Base-by-base conservation (phyloP, 2,113 vertebrate genomes). In the Rhinoptilus africanus region DNA sequence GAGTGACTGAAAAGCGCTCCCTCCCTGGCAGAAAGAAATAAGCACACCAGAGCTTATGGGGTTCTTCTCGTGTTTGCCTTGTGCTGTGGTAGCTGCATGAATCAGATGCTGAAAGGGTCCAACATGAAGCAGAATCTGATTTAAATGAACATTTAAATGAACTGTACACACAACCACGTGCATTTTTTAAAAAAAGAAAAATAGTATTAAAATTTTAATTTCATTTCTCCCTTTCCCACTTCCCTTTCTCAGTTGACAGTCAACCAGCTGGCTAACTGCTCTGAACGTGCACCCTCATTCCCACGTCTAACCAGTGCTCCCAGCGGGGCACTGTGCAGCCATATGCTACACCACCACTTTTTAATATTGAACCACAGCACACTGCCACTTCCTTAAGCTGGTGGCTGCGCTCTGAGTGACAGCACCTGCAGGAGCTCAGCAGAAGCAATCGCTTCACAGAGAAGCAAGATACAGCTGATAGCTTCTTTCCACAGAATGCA, bases 401-500 rank as follows among this genome's bases (percentile, higher is more conserved):
- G 73, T 82, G 93, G 51, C 95, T 72, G 64, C 1, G 6, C 51
- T 59, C 73, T 12, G 45, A 78, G 69, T 47, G 90, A 53, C 60
- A 67, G 92, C 92, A 92, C 71, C 88, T 90, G 94, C 95, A 88
- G 66, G 12, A 89, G 77, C 30, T 93, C 92, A 59, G 92, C 82
- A 92, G 78, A 68, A 68, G 71, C 71, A 60, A 83, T 0, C 39
- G 43, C 45, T 88, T 79, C 63, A 59, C 81, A 67, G 69, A 34
- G 34, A 62, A 87, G 60, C 20, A 30, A 45, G 39, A 62, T 3
- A 18, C 14, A 62, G 39, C 1, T 35, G 39, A 56, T 54, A 43
- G 53, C 30, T 88, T 93, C 75, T 17, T 92, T 67, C 71, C 62
- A 56, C 30, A 75, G 78, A 85, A 79, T 1, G 1, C 51, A 39